Base-by-base conservation (phyloP, 2,888 invertebrate species). In the Limnephilus rhombicus region DNA sequence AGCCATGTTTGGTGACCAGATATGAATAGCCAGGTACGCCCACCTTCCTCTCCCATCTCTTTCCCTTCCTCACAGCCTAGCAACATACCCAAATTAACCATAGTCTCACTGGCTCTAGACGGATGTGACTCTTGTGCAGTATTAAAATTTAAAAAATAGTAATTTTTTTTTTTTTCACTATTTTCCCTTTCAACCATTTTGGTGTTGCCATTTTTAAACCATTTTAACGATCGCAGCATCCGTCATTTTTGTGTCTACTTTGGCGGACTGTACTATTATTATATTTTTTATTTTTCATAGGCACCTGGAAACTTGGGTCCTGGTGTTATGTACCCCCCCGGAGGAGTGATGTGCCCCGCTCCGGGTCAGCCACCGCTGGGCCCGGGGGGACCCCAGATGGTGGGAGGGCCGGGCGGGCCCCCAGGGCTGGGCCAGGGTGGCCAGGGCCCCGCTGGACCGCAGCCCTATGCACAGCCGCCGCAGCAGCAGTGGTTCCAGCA, bases 401-500 rank as follows among this genome's bases (percentile, higher is more conserved):
- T 82, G 12, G 49, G 53, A 24, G 90, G 90, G 15, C 80, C 81
- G 4, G 81, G 89, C 13, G 81, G 80, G 80, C 80, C 80, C 1
- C 82, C 90, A 12, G 68, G 31, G 31, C 29, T 45, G 81, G 88
- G 87, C 95, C 95, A 93, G 95, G 95, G 31, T 94, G 94, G 9
- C 95, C 95, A 29, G 95, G 95, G 93, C 95, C 95, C 18, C 95
- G 86, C n/a, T 95, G 89, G 88, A 83, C 89, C 24, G 87, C 93
- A 86, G 34, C 49, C 49, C 80, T 81, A 90, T 80, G 83, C 85
- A n/a, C 92, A 92, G 81, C 92, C 91, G 29, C 92, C 96, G 94
- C 97, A 97, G 94, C 97, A 95, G 95, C 97, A 96, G 94, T 97
- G 96, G 95, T 97, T 96, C 95, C 96, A 96, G 94, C 96, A 95